These are phyloP conservation scores for Medauroidea extradentata DNA, from an alignment of 1,140 invertebrate genomes.

Conservation along the genomic window DNA sequence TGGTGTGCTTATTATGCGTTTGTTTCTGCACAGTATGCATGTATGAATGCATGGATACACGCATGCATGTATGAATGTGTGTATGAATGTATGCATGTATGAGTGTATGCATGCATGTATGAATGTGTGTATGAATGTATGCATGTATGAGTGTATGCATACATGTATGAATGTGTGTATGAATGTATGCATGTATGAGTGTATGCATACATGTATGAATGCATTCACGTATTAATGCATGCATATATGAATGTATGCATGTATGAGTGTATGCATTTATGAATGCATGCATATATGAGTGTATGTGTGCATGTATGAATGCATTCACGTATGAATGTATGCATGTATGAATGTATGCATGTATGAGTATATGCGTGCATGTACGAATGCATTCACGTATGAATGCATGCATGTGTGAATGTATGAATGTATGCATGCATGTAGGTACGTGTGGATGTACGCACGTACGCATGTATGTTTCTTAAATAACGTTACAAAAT, in stretches of 20 bases:
- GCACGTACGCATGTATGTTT: too few relatives aligned
- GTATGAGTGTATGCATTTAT: neutral
- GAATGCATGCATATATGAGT: neutral
- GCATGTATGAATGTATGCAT: neutral
- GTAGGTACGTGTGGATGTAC: too few relatives aligned
- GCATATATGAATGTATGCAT: constrained; percentile 1
- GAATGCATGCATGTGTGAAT: neutral
- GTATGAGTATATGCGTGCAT: too few relatives aligned
- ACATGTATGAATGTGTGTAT: constrained; percentile 8
- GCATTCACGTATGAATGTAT: neutral
- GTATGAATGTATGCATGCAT: too few relatives aligned
- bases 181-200: constrained; percentile 6
- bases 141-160: constrained; percentile 14
- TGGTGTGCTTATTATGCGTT: too few relatives aligned
- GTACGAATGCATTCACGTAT: neutral
- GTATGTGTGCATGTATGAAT: neutral
- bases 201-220: constrained; percentile 12
- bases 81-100: neutral
- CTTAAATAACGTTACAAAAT: too few relatives aligned
- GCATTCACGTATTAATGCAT: constrained; percentile 10
- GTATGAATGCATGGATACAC: too few relatives aligned
- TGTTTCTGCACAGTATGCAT: too few relatives aligned
- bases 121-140: too few relatives aligned
- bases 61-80: too few relatives aligned
- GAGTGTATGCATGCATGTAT: neutral